Conservation (phyloP, 2,888 invertebrate species). For the Ryuthela nishihirai region DNA sequence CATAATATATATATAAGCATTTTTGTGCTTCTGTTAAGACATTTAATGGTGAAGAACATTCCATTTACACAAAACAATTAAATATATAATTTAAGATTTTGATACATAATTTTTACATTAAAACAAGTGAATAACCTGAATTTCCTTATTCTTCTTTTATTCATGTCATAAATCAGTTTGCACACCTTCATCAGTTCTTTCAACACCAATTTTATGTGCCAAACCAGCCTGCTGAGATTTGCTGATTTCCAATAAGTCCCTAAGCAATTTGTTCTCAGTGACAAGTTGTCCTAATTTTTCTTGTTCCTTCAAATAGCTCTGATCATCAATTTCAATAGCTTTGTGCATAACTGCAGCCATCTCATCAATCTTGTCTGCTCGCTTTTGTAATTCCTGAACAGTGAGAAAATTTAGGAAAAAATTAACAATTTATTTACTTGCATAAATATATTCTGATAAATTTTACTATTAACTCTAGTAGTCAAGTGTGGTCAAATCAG, state of each 20-base stretch:
- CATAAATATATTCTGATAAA: no score
- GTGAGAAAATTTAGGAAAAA: no score
- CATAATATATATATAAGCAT: no score
- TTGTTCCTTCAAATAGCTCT: constrained; percentile 66
- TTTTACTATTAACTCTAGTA: constrained; percentile 1
- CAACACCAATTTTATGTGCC: constrained; percentile 13
- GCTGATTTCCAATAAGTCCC: constrained; percentile 32
- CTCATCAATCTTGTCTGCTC: constrained; percentile 83
- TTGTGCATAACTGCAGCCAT: constrained; percentile 93
- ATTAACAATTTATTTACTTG: no score
- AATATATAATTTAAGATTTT: no score
- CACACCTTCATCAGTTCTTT: constrained; percentile 23
- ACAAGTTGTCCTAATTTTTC: constrained; percentile 74
- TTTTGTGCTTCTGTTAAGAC: no score
- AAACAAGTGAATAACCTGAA: no score
- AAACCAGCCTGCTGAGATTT: not conserved
- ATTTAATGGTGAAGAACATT: no score
- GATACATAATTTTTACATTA: no score
- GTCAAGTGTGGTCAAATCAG: no score
- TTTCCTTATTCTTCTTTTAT: no score
- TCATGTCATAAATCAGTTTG: constrained; percentile 31
- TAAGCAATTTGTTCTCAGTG: constrained; percentile 71
- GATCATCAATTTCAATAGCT: constrained; percentile 79
- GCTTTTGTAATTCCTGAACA: constrained; percentile 44
- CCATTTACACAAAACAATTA: no score